Base-by-base conservation (phyloP, 92 coral and sea anemone genomes). In the Ricordea florida region DNA sequence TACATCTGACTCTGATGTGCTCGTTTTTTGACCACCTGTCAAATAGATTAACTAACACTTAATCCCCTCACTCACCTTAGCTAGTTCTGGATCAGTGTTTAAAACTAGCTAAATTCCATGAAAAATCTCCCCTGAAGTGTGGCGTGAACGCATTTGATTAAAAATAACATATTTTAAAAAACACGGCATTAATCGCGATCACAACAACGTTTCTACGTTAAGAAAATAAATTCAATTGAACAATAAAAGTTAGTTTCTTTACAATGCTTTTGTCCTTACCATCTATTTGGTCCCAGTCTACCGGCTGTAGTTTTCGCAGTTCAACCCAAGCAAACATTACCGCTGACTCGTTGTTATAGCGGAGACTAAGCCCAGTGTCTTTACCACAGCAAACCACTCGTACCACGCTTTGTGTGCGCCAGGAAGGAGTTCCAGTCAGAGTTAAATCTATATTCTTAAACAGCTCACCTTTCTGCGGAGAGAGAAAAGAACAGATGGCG, bases 331-430 rank as follows among this genome's bases (percentile, higher is more conserved):
- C 37, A 28, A 59, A 75, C 15, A 82, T 80, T 64, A 63, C 90
- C n/a, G 81, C 93, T 43, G 92, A 63, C 29, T 36, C 58, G 25
- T 67, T 36, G 28, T 3, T 81, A 26, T 90, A 63, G 18, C 85
- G 80, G 37, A 66, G 61, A 25, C 85, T 75, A 45, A 82, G 58
- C 40, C 80, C 77, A 20, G 96, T 82, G 28, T 55, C 76, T 62
- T 73, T 73, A 7, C 86, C 70, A 62, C 96, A 90, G 80, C 96
- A 90, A 32, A 89, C 61, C 42, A 90, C 55, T 62, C 68, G 86
- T 17, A 86, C 89, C 77, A 90, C 72, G n/a, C 75, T 74, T 52
- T 40, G 72, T 6, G 77, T 68, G 17, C 69, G 72, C 29, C 48
- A 24, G 18, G 74, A 32, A 4, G 96, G 86, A 9, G 55, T 45